Percentiles rank a stretch among this genome's conserved stretches.
Conservation (phyloP, 2,888 invertebrate species). For the Micoletzkya japonica region DNA sequence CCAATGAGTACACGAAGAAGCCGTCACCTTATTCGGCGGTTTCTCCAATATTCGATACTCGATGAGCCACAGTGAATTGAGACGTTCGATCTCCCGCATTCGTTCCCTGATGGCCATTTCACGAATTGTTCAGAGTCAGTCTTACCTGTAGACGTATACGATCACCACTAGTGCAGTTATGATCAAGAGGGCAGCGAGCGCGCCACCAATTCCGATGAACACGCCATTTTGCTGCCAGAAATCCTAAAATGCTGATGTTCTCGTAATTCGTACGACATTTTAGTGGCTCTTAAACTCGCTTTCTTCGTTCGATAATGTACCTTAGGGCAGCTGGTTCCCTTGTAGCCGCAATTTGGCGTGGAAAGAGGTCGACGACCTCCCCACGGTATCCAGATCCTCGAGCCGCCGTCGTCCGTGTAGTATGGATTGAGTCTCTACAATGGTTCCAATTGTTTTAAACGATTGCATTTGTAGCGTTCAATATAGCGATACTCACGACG, state of each 20-base stretch:
- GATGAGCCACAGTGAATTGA: slow-evolving; percentile 6
- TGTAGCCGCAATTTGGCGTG: background rate
- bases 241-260: background rate
- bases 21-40: background rate
- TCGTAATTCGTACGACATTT: background rate
- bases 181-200: background rate
- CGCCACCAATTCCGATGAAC: background rate
- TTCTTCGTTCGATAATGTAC: no score
- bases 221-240: background rate
- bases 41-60: slow-evolving; percentile 1
- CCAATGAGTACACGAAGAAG: background rate
- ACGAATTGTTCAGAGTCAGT: background rate
- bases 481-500: background rate
- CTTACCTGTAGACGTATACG: background rate
- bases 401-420: background rate
- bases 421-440: background rate
- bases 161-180: background rate
- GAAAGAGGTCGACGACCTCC: slow-evolving; percentile 14
- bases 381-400: background rate
- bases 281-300: background rate
- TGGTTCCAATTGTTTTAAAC: background rate
- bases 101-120: background rate
- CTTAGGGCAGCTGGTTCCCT: background rate
- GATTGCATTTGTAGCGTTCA: background rate
- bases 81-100: background rate